phyloP scores from a whole-genome alignment of 2,797 vertebrate genomes.

The Coregonus sp. region DNA sequence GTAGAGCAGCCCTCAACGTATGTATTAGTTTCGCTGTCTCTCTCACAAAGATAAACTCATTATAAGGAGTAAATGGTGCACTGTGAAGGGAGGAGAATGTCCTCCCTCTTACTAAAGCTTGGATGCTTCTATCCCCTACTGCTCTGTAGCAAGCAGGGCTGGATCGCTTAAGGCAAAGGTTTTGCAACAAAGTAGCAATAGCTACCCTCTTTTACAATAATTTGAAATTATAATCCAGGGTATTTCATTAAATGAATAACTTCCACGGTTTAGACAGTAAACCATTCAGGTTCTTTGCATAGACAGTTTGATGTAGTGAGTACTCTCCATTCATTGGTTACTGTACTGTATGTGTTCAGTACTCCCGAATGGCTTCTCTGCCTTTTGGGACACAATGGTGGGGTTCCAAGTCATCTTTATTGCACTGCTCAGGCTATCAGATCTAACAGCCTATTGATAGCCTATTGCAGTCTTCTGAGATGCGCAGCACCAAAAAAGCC shows the following conservation, averaged over 20 bases:
- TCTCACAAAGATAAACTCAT: neutral
- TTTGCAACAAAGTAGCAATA: no score
- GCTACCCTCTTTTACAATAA: neutral
- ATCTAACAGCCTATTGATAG: neutral
- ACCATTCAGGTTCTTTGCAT: neutral
- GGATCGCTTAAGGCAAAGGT: neutral
- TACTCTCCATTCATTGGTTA: neutral
- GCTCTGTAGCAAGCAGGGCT: neutral
- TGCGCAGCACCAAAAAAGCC: no score
- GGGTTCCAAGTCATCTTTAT: neutral
- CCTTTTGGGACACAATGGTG: neutral
- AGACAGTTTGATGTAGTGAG: neutral
- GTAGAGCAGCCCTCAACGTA: slow-evolving; percentile 1
- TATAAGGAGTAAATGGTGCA: neutral
- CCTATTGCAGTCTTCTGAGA: no score
- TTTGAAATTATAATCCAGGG: neutral
- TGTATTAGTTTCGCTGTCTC: neutral
- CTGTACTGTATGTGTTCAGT: neutral
- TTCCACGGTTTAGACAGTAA: neutral
- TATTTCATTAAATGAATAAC: neutral
- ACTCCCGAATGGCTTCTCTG: neutral
- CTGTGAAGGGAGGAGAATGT: neutral
- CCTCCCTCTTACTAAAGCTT: neutral
- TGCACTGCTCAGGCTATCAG: neutral
- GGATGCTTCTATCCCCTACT: neutral